Base-by-base conservation (phyloP, 2,113 vertebrate species). In the Malurus cyaneus region DNA sequence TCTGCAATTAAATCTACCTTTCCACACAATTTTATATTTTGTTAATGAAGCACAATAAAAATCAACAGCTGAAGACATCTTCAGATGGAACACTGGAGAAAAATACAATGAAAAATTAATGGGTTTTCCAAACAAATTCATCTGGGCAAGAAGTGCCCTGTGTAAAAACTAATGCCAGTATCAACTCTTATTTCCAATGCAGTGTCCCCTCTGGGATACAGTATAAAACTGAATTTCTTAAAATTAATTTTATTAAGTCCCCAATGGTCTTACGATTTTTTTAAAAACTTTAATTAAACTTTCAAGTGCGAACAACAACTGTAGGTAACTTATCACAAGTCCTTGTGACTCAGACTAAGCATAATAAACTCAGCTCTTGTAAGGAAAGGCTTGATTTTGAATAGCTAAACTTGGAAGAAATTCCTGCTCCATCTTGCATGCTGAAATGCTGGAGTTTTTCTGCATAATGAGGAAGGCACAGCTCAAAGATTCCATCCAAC, bases 181-280 rank as follows among this genome's bases (percentile, higher is more conserved):
- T 16, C 36, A 80, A n/a, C 14, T 72, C 53, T 24, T 18, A 42
- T 23, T 87, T 78, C 56, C 11, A 73, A 85, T 88, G 47, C 18
- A 73, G 6, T 0, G 3, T 39, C 21, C 21, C 42, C 81, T 57
- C 52, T 14, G 17, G 4, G 4, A 57, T 15, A 19, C 1, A 1
- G 12, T 36, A 41, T 19, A 66, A 66, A 81, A 29, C 4, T 7
- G 12, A 26, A 24, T n/a, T 87, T 64, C 39, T 65, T 12, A 60
- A 72, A 83, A 86, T 23, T 18, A 0, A 52, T 65, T 67, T 76
- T 17, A 60, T 67, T 18, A 61, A 56, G 29, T 69, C 24, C 32
- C 23, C 2, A 0, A 12, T 32, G 32, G 10, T 42, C 62, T 83
- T 69, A 54, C 0, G 0, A 54, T 56, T 60, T 80, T 47, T 50